Evolutionary conservation across 2,888 invertebrate genomes (phyloP).

Genomic region (Sisyra nigra): DNA sequence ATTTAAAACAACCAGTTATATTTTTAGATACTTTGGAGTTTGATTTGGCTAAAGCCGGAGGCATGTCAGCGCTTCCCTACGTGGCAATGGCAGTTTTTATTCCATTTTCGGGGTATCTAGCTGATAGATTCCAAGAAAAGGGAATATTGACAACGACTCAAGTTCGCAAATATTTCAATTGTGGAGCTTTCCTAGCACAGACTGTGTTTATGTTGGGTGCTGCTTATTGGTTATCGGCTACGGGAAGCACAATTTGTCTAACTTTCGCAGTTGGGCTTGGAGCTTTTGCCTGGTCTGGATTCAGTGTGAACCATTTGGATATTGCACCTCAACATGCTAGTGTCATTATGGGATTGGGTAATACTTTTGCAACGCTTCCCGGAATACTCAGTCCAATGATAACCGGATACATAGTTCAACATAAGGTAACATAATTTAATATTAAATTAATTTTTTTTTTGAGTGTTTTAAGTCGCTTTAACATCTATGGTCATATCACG

Average conservation of each 20-base stretch:
- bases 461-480: neutral
- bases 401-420: slow-evolving; percentile 59
- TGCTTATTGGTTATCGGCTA: slow-evolving; percentile 51
- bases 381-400: slow-evolving; percentile 81
- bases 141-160: slow-evolving; percentile 54
- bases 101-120: slow-evolving; percentile 65
- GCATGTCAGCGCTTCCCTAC: slow-evolving; percentile 75
- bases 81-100: slow-evolving; percentile 72
- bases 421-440: slow-evolving; percentile 36
- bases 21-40: slow-evolving; percentile 55
- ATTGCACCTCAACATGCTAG: slow-evolving; percentile 85
- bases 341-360: slow-evolving; percentile 81
- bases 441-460: neutral
- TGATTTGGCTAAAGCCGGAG: slow-evolving; percentile 62
- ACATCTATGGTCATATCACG: too few species aligned
- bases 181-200: slow-evolving; percentile 58
- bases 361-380: slow-evolving; percentile 80
- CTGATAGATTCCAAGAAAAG: slow-evolving; percentile 57
- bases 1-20: neutral
- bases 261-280: slow-evolving; percentile 81
- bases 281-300: slow-evolving; percentile 86
- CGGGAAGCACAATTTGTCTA: slow-evolving; percentile 60
- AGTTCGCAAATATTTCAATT: slow-evolving; percentile 51
- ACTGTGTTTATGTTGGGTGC: slow-evolving; percentile 75
- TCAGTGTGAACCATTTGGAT: slow-evolving; percentile 75